Evolutionary conservation across 2,888 invertebrate genomes (phyloP).

Genomic region (Timema cristinae): DNA sequence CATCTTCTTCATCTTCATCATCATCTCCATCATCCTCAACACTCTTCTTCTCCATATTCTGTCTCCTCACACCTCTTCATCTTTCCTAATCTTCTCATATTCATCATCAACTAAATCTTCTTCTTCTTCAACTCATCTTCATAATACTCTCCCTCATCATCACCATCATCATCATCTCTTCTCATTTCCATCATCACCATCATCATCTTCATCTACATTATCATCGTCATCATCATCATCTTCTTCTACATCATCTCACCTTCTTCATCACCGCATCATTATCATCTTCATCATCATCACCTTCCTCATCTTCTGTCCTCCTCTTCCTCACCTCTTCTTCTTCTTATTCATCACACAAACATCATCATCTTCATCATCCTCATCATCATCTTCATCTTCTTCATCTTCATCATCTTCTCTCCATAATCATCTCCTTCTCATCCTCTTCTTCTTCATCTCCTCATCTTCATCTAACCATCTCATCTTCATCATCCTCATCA

Average conservation of each 20-base stretch:
- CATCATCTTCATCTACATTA: not conserved
- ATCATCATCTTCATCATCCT: not conserved
- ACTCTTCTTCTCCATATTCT: not conserved
- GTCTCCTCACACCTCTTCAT: not conserved
- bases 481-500: conserved; percentile 13
- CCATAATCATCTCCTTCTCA: not conserved
- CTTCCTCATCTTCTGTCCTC: not conserved
- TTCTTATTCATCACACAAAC: not conserved
- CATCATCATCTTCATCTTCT: conserved; percentile 1
- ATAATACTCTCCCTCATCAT: not conserved
- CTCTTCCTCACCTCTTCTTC: not conserved
- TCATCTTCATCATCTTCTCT: conserved; percentile 1
- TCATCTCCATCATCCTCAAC: conserved; percentile 12
- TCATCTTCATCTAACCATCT: conserved; percentile 3
- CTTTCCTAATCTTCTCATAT: not conserved
- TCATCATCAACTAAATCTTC: not conserved
- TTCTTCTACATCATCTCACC: not conserved
- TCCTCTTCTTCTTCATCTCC: conserved; percentile 15
- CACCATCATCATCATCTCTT: not conserved
- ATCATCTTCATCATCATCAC: not conserved
- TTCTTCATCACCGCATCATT: not conserved
- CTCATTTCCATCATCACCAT: not conserved
- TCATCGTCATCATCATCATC: conserved; percentile 3
- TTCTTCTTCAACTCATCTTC: not conserved
- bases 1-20: conserved; percentile 14